A percentile compares a stretch with the other conserved stretches of the same genome.
These are phyloP conservation scores for Hormaphis cornu DNA, from an alignment of 1,140 invertebrate species.

Conservation along the genomic window DNA sequence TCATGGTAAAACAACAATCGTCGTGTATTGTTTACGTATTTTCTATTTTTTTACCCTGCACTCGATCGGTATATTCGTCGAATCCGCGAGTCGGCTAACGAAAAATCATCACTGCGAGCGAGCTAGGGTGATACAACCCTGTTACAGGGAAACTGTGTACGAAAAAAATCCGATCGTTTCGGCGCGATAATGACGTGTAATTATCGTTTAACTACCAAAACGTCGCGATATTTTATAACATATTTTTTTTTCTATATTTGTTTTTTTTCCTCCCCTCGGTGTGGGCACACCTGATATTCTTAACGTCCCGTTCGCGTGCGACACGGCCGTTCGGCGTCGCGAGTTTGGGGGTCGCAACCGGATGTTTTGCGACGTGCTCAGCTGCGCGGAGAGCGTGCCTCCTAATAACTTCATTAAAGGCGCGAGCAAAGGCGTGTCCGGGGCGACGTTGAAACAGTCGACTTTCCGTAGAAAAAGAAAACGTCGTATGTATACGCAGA, in stretches of 20 bases:
- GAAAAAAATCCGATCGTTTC: background rate
- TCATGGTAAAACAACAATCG: too few species aligned
- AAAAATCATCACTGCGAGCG: background rate
- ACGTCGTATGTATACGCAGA: background rate
- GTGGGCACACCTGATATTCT: conserved; percentile 13
- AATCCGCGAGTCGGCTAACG: too few species aligned
- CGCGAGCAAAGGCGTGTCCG: background rate
- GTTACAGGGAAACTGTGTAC: too few species aligned
- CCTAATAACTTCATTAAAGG: conserved; percentile 28
- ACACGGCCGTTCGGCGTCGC: conserved; percentile 7
- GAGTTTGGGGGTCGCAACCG: background rate
- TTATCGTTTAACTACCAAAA: too few species aligned
- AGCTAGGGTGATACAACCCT: too few species aligned
- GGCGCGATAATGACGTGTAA: conserved; percentile 3
- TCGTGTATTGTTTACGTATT: too few species aligned
- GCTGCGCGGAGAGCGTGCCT: too few species aligned
- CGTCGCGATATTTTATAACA: background rate
- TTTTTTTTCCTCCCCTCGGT: background rate
- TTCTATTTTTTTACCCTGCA: too few species aligned
- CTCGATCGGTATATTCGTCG: too few species aligned
- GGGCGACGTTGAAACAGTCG: conserved; percentile 21
- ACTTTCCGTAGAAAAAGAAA: conserved; percentile 15
- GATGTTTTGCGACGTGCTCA: too few species aligned
- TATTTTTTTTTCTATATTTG: conserved; percentile 1
- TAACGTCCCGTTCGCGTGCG: conserved; percentile 18